Base-by-base conservation (phyloP, 2,113 vertebrate species). In the Mixornis gularis region DNA sequence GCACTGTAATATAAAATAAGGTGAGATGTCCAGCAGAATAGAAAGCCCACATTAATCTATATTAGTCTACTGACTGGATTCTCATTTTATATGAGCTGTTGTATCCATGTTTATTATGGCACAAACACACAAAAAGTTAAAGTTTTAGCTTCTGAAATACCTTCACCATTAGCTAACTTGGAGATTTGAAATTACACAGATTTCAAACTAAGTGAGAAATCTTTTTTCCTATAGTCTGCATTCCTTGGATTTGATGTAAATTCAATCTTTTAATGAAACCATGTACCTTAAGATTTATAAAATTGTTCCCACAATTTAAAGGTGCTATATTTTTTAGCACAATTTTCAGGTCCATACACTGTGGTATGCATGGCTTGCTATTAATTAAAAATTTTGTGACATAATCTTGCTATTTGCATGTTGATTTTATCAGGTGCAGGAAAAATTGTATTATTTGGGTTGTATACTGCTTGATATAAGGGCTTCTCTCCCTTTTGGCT, bases 1-100 rank as follows among this genome's bases (percentile, higher is more conserved):
- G 66, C 76, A 83, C 82, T 95, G 81, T 92, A 76, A 79, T 49
- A 86, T 87, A 58, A 92, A 84, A 85, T 79, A 85, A 85, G 66
- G 73, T 48, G 68, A 89, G 53, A 32, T 52, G 81, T 79, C 86
- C 85, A 51, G 65, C 43, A 81, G 63, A 70, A 87, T 83, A 48
- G 32, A 90, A 85, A 90, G 66, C 62, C 24, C 51, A 25, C 84
- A 64, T 89, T 91, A 82, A 68, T 74, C 65, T 77, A 17, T 14
- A 13, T 92, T 83, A 82, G 36, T 79, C 63, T 73, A 15, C 38
- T 65, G 66, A 11, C 73, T 89, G 51, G 70, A 44, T 79, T 89
- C 78, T 83, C 74, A 73, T 89, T 96, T 92, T 73, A 14, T 59
- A n/a, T 32, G 29, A 14, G 25, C 32, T 85, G 70, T 74, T 79